Base-by-base conservation (phyloP, 1,140 invertebrate species). In the Achroia grisella region DNA sequence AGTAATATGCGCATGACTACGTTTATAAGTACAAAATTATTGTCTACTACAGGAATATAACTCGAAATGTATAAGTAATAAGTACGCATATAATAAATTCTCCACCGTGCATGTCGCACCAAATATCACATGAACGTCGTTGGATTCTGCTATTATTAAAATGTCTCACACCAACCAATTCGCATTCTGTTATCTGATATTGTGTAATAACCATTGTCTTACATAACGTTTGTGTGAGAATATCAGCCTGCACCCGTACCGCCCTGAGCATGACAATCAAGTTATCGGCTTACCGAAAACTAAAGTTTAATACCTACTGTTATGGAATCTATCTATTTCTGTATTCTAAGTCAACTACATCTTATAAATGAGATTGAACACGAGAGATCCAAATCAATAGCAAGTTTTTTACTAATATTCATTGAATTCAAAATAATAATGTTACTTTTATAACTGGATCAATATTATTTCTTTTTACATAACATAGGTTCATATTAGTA, bases 101-200 rank as follows among this genome's bases (percentile, higher is more conserved):
- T 71, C 63, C 75, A 77, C 80, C 72, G 80, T 80, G 80, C 80
- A 84, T 84, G 80, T 81, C 48, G 72, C 77, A 84, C 80, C 68
- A 65, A 73, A 68, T 63, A 57, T 79, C 73, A 83, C 52, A 45
- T 56, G 35, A 46, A 59, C 42, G 76, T 66, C 71, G 46, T 71
- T 72, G 52, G 56, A 62, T 71, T 48, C 71, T 73, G 32, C 54
- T 15, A 63, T 57, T 63, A 41, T 56, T 23, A 31, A 65, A 44
- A 44, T 34, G 43, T 77, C 63, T 71, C 60, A 66, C 62, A 70
- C 70, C 64, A 78, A 73, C 52, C 48, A 42, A 30, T 27, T 34
- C 13, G 35, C 29, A 17, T 35, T 62, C 36, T 45, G 31, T 53
- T 60, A 14, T 37, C 40, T 39, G 3, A n/a, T 23, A 23, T 23